Evolutionary conservation across 2,888 invertebrate genomes (phyloP).

Genomic region (Exocentrus adspersus): DNA sequence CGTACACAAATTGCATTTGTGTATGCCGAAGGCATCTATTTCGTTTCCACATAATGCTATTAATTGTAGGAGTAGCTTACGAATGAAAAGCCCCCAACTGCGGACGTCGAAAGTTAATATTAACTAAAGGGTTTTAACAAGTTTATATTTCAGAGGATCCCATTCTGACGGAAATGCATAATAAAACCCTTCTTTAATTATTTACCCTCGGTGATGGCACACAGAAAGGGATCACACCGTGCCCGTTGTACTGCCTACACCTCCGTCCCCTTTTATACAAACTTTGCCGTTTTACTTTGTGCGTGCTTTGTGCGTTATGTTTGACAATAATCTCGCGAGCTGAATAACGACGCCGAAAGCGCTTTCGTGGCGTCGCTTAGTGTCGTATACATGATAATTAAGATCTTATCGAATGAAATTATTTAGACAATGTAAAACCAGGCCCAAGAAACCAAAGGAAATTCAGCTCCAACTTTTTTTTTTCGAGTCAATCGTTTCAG

Average conservation of each 20-base stretch:
- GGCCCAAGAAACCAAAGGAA: too few relatives aligned
- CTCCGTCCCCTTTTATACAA: background rate
- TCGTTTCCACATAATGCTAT: background rate
- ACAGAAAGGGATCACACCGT: background rate
- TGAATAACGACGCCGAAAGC: background rate
- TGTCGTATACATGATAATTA: too few relatives aligned
- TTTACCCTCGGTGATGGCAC: constrained; percentile 9
- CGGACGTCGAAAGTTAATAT: background rate
- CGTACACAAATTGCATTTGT: too few relatives aligned
- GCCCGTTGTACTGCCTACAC: background rate
- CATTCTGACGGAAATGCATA: background rate
- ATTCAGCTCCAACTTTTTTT: too few relatives aligned
- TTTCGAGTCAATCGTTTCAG: too few relatives aligned
- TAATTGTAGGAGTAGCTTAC: background rate
- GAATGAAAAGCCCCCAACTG: background rate
- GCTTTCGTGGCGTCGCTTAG: too few relatives aligned
- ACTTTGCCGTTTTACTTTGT: constrained; percentile 4
- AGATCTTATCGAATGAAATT: too few relatives aligned
- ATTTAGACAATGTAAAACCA: too few relatives aligned
- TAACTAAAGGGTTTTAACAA: constrained; percentile 9
- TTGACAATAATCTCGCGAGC: constrained; percentile 8
- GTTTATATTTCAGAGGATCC: constrained; percentile 8
- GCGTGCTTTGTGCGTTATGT: constrained; percentile 4
- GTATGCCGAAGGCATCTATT: background rate
- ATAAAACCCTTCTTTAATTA: constrained; percentile 15